A percentile compares a stretch with the other conserved stretches of the same genome.
Evolutionary conservation across 2,113 vertebrate genomes (phyloP).

Genomic region (Speoplatyrhinus poulsoni): DNA sequence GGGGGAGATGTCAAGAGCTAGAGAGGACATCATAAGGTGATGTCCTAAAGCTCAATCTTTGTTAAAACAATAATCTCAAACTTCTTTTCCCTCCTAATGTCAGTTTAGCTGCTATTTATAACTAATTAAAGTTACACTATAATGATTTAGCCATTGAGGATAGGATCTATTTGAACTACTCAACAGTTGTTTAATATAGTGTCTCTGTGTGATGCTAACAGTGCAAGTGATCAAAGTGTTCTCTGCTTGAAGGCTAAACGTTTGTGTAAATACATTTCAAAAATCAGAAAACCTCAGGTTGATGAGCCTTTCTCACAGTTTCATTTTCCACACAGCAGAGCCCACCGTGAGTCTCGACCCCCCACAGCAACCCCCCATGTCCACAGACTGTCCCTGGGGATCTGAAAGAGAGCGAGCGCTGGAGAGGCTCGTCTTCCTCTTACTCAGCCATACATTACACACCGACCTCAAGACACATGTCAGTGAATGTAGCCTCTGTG

Average conservation of each 20-base stretch:
- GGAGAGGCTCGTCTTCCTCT: conserved; percentile 68
- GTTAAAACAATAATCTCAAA: too few species aligned
- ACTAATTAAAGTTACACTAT: too few species aligned
- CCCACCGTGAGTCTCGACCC: background rate
- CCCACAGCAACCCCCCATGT: background rate
- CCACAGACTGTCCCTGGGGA: background rate
- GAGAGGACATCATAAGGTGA: too few species aligned
- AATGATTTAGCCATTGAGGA: too few species aligned
- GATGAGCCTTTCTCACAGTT: background rate
- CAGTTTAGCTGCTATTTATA: too few species aligned
- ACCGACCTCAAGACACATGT: conserved; percentile 51
- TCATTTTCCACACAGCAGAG: conserved; percentile 4
- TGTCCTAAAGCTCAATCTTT: too few species aligned
- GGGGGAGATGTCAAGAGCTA: background rate
- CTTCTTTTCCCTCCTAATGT: too few species aligned
- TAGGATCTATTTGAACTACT: too few species aligned
- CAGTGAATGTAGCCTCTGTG: conserved; percentile 68
- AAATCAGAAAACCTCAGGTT: background rate
- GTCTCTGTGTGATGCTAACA: too few species aligned
- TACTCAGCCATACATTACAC: conserved; percentile 67
- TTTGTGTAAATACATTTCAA: background rate
- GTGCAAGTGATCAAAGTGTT: background rate
- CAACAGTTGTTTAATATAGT: too few species aligned
- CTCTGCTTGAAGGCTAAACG: background rate
- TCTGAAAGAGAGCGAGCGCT: conserved; percentile 68